Evolutionary conservation across 1,140 invertebrate species (phyloP), one percentile per base, ranked within the genome.

Genomic region (Ladona fulva): DNA sequence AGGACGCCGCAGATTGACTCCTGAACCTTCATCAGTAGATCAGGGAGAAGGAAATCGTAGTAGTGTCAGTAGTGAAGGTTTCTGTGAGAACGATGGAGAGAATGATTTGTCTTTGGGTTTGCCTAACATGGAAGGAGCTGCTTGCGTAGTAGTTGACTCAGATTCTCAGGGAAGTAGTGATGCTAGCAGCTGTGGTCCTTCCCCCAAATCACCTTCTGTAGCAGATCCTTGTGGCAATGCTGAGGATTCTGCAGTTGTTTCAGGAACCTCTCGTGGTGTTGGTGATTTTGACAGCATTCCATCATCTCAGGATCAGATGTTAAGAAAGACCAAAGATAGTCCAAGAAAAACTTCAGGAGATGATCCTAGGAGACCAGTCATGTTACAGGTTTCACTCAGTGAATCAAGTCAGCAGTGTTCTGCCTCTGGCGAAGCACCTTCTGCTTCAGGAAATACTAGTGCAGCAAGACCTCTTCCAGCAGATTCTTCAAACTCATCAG

Each of bases 21-120:
- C 24, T 3, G 74, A 24, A n/a, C 74, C 24, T 24, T 16, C 29
- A 24, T 19, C 24, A 25, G 74, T 10, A 16, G 24, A 25, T 75
- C 77, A 73, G 25, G 83, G 83, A 19, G 94, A 95, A 84, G 94
- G 94, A 10, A 97, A 96, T 85, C 89, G 95, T 74, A 97, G 95
- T 77, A 97, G 95, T 83, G 92, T 96, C 24, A 96, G 95, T 80
- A 97, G 95, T 81, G 96, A 98, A 87, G 96, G 96, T 44, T 98
- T 98, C 84, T 97, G 96, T 85, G 95, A 97, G 86, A 96, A 96
- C 83, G 93, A 95, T 79, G 52, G 52, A 19, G 52, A 66, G n/a
- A 66, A 66, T 66, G 52, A 66, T 66, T 66, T 66, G 52, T 66
- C 52, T 6, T 3, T 66, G 14, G 52, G 52, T 66, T 22, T 66